Evolutionary conservation across 2,797 vertebrate genomes (phyloP).

Genomic region (Oryzias dopingdopingensis): DNA sequence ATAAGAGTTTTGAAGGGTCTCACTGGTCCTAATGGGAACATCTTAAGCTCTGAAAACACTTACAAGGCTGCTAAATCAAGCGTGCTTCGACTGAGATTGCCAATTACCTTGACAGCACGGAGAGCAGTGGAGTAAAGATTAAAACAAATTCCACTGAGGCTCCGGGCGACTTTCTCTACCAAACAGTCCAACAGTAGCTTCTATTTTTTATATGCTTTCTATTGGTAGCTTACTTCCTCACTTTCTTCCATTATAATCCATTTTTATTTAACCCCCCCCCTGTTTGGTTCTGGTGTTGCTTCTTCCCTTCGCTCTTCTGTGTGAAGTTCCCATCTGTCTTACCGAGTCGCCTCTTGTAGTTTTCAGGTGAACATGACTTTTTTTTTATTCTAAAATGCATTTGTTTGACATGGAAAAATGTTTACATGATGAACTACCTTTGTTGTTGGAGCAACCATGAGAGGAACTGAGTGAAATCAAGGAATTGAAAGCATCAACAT

Average conservation of each 20-base stretch:
- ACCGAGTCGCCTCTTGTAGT: conserved; percentile 25
- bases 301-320: conserved; percentile 37
- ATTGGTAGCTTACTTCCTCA: conserved; percentile 61
- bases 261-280: conserved; percentile 44
- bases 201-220: conserved; percentile 64
- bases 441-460: conserved; percentile 36
- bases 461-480: conserved; percentile 29
- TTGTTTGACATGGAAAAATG: conserved; percentile 11
- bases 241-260: conserved; percentile 67
- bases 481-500: conserved; percentile 39
- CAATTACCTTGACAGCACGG: conserved; percentile 66
- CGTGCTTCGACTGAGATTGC: conserved; percentile 69
- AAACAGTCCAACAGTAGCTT: conserved; percentile 49
- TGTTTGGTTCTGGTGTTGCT: conserved; percentile 34
- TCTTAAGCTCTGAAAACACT: conserved; percentile 63
- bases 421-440: conserved; percentile 18
- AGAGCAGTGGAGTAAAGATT: conserved; percentile 53
- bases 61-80: conserved; percentile 66
- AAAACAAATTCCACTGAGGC: conserved; percentile 62
- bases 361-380: conserved; percentile 22
- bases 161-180: conserved; percentile 43
- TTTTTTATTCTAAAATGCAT: conserved; percentile 13
- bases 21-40: conserved; percentile 50
- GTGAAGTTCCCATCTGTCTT: conserved; percentile 45
- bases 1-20: conserved; percentile 35